A percentile compares a stretch with the other conserved stretches of the same genome.
Evolutionary conservation across 2,888 invertebrate species (phyloP).

Genomic region (Lutraria lutraria): DNA sequence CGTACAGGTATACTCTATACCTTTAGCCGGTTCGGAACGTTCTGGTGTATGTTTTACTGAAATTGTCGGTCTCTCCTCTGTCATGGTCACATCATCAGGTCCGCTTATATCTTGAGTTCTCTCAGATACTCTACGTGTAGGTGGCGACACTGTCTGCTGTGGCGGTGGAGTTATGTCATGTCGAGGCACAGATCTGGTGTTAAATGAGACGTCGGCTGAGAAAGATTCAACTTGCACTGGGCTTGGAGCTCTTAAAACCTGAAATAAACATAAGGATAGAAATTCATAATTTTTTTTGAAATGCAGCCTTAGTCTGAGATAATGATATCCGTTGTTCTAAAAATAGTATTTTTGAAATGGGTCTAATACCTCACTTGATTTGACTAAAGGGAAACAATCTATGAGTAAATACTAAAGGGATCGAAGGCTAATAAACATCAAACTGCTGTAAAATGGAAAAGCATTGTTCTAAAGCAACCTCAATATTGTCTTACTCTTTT

Average conservation of each 20-base stretch:
- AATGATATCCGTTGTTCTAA: too few relatives aligned
- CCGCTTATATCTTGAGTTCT: conserved; percentile 43
- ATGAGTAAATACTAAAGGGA: too few relatives aligned
- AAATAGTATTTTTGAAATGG: too few relatives aligned
- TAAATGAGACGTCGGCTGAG: conserved; percentile 39
- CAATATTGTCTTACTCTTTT: too few relatives aligned
- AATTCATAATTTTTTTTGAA: background rate
- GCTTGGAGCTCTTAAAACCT: conserved; percentile 40
- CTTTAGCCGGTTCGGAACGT: background rate
- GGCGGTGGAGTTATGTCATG: conserved; percentile 26
- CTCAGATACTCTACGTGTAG: conserved; percentile 6
- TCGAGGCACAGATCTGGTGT: conserved; percentile 32
- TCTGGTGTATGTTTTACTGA: conserved; percentile 36
- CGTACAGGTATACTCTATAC: background rate
- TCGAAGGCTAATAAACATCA: too few relatives aligned
- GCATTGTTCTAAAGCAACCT: too few relatives aligned
- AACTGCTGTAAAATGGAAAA: too few relatives aligned
- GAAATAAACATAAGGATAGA: background rate
- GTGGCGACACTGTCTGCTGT: conserved; percentile 30
- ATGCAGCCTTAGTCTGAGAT: background rate
- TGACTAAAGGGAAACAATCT: too few relatives aligned
- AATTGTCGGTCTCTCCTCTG: conserved; percentile 63
- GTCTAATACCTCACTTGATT: too few relatives aligned
- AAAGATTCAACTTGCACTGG: conserved; percentile 48
- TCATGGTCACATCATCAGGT: conserved; percentile 57